Base-by-base conservation (phyloP, 1,140 invertebrate genomes). In the Grapholita molesta region DNA sequence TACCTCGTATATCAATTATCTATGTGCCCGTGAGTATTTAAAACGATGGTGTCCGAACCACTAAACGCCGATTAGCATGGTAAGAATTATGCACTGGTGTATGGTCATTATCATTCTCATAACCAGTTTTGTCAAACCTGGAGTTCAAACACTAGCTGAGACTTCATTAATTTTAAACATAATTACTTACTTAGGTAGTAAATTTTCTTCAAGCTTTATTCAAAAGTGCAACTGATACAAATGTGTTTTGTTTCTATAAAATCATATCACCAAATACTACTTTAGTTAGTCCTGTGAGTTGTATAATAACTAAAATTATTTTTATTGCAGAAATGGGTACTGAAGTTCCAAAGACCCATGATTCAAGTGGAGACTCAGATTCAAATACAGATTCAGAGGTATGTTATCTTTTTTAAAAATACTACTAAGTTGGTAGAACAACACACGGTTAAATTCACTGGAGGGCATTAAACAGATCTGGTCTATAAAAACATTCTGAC, bases 301-400 rank as follows among this genome's bases (percentile, higher is more conserved):
- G n/a, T n/a, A n/a, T n/a, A n/a, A n/a, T 9, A n/a, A 38, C 35
- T 38, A 48, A 48, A 48, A 18, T 48, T 48, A 18, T 48, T 48
- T 48, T 9, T 48, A 83, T 64, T 91, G 69, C 80, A 91, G 89
- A 84, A 82, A 91, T 91, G 89, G 86, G 89, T 85, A 91, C 86
- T 76, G 89, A 91, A 80, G 80, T 89, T 80, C 89, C 89, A 82
- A 91, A 89, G 85, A 83, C 83, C 72, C 85, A 88, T 71, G 87
- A 88, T 78, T 86, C 87, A 79, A 91, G 89, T 88, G 89, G 87
- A 70, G 83, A 83, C 72, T 82, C 86, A 68, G 86, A 88, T 75
- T 85, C 89, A 42, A 89, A 89, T 68, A 86, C 78, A 76, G 86
- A 91, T 78, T 86, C 87, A 75, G 87, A 90, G 85, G 88, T 89